Evolutionary conservation across 1,140 invertebrate genomes (phyloP).

Genomic region (Myzus persicae): DNA sequence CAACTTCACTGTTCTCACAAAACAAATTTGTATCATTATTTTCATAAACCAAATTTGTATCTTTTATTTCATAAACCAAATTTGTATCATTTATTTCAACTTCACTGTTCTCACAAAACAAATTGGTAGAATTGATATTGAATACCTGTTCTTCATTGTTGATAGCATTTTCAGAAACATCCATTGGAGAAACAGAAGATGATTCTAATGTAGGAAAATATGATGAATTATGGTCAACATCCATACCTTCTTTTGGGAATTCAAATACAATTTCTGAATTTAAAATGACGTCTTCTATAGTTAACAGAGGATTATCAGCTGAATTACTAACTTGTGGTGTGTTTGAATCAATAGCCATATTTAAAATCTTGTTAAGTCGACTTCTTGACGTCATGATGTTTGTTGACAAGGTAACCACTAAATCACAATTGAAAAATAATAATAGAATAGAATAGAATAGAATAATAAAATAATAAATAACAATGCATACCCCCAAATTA

Average conservation of each 20-base stretch:
- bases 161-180: not conserved
- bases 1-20: too few relatives aligned
- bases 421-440: too few relatives aligned
- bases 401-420: too few relatives aligned
- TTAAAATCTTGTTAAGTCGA: too few relatives aligned
- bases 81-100: too few relatives aligned
- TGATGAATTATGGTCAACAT: not conserved
- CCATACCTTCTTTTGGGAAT: not conserved
- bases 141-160: not conserved
- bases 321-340: not conserved
- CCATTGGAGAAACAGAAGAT: not conserved
- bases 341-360: not conserved
- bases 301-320: not conserved
- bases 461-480: too few relatives aligned
- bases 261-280: not conserved
- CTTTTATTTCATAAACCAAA: too few relatives aligned
- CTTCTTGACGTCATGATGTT: too few relatives aligned
- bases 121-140: not conserved
- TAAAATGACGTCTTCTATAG: not conserved
- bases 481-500: too few relatives aligned
- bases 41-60: too few relatives aligned
- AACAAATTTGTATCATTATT: too few relatives aligned
- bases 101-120: not conserved
- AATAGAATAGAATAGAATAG: too few relatives aligned
- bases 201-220: not conserved